Evolutionary conservation across 2,113 vertebrate species (phyloP).

Genomic region (Malurus cyaneus): DNA sequence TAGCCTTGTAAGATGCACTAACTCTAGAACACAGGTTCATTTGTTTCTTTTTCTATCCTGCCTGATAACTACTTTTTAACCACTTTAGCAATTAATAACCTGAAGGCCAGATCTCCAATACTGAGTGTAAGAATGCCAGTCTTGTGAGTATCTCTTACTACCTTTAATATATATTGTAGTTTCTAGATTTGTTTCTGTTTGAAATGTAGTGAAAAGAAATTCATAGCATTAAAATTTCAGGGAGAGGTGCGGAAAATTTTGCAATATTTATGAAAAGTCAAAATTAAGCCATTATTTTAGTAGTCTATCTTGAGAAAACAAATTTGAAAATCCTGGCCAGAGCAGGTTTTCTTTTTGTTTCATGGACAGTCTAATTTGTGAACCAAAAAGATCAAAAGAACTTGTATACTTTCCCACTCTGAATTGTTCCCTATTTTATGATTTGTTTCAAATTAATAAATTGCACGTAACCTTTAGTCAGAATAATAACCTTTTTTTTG

Average conservation of each 20-base stretch:
- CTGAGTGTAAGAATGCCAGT: background rate
- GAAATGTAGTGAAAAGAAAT: background rate
- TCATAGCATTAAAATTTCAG: background rate
- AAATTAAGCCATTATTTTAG: background rate
- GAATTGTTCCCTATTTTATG: background rate
- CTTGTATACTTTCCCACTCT: background rate
- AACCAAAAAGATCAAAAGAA: background rate
- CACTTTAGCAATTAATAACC: background rate
- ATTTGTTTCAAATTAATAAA: background rate
- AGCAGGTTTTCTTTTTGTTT: background rate
- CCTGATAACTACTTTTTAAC: conserved; percentile 18
- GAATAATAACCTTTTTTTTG: background rate
- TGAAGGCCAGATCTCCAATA: background rate
- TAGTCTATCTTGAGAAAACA: background rate
- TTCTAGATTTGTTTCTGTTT: background rate
- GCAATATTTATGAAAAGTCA: background rate
- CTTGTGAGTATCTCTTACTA: background rate
- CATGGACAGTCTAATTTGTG: background rate
- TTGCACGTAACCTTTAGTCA: background rate
- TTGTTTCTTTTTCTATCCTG: conserved; percentile 55
- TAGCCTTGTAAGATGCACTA: conserved; percentile 50
- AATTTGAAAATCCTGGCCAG: background rate
- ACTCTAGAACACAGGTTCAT: conserved; percentile 23
- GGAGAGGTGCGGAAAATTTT: background rate
- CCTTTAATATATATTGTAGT: background rate